Evolutionary conservation across 2,113 vertebrate genomes (phyloP).

Genomic region (Cariama cristata): DNA sequence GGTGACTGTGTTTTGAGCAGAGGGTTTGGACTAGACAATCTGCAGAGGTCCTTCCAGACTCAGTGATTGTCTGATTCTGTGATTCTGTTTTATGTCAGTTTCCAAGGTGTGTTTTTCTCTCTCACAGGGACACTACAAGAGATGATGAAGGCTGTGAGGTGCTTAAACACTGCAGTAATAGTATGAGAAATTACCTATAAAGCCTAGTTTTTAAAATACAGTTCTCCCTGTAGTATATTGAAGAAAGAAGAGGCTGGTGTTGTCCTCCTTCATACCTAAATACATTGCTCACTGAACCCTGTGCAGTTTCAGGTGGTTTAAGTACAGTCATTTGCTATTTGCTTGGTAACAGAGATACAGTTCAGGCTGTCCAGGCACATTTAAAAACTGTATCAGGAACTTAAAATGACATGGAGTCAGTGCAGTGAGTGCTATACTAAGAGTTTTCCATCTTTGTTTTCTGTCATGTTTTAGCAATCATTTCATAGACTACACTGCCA

Average conservation of each 20-base stretch:
- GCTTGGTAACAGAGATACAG: neutral
- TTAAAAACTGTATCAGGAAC: neutral
- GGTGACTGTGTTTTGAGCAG: neutral
- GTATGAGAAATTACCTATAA: neutral
- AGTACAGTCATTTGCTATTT: constrained; percentile 7
- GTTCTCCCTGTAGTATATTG: neutral
- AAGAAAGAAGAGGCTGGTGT: neutral
- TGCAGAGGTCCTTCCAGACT: neutral
- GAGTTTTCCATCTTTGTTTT: neutral
- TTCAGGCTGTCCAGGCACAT: neutral
- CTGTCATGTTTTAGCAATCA: neutral
- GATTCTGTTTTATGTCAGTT: neutral
- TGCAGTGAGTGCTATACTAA: neutral
- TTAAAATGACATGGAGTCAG: neutral
- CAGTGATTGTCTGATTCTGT: neutral
- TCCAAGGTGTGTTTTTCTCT: neutral
- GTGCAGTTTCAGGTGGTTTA: neutral
- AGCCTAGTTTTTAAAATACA: neutral
- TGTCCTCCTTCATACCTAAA: neutral
- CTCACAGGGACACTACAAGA: neutral
- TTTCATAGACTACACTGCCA: neutral
- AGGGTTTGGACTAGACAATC: neutral
- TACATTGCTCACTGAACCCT: neutral
- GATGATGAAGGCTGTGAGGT: neutral
- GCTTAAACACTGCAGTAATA: neutral